Conservation (phyloP, 2,888 invertebrate genomes). For the Trachelus iudaicus region DNA sequence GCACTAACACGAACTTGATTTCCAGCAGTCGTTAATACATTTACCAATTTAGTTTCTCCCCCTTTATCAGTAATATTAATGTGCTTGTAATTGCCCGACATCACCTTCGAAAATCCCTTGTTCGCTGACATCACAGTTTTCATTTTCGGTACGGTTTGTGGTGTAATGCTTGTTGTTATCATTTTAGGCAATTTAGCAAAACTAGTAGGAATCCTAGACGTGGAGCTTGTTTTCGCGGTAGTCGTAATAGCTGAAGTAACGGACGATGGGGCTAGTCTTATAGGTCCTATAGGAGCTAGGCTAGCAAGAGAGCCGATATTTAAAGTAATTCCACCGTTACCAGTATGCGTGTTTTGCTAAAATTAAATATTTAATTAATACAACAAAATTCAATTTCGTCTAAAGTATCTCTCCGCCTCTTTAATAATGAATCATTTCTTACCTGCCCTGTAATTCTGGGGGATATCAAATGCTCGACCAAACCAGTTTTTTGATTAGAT, state of each 20-base stretch:
- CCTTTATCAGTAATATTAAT: conserved; percentile 38
- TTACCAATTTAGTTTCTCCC: conserved; percentile 42
- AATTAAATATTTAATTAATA: conserved; percentile 9
- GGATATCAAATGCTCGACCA: conserved; percentile 45
- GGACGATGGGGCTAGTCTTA: conserved; percentile 54
- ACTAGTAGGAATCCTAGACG: conserved; percentile 6
- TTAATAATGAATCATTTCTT: conserved; percentile 7
- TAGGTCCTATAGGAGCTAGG: conserved; percentile 61
- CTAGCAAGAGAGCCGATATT: conserved; percentile 65
- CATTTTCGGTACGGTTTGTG: conserved; percentile 44
- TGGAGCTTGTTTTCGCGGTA: conserved; percentile 5
- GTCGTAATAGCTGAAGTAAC: conserved; percentile 25
- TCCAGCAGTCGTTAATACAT: conserved; percentile 38
- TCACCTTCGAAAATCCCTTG: conserved; percentile 46
- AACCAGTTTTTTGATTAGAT: conserved; percentile 44
- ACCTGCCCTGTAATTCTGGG: conserved; percentile 49
- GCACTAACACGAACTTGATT: conserved; percentile 44
- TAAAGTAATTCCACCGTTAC: conserved; percentile 60
- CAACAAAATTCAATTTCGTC: not conserved
- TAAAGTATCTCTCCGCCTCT: not conserved
- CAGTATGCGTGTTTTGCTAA: conserved; percentile 28
- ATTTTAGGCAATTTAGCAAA: conserved; percentile 46
- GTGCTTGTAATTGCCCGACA: conserved; percentile 45
- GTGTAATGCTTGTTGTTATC: conserved; percentile 33
- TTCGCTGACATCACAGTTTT: conserved; percentile 48